Evolutionary conservation across 1,140 invertebrate genomes (phyloP), one percentile per base, ranked within the genome.

Genomic region (Sycophila sp.): DNA sequence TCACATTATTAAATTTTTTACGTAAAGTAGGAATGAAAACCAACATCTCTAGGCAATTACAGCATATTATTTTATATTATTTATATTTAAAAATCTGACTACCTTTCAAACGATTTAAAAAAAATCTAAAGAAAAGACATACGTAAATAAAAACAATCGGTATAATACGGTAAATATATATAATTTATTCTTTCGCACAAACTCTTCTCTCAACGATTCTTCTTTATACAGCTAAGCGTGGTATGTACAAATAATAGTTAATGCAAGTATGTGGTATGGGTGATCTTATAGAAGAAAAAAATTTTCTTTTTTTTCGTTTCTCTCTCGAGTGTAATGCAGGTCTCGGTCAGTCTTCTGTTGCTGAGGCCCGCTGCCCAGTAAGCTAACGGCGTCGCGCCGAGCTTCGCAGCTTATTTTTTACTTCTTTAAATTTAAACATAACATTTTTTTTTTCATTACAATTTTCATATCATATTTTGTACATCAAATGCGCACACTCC

Each of bases 341-440:
- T 85, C 81, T 85, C 81, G 79, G 77, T 85, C 83, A 85, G 83
- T 85, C 83, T 84, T 86, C 76, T 77, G 73, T 82, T 83, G 80
- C 80, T 73, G 81, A 84, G 80, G 77, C 81, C 78, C 75, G 60
- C 73, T 75, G 45, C 73, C 65, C 71, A 77, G 60, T 78, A 64
- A 38, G 30, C 17, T 1, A 4, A 8, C 51, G 28, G 49, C 49
- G 17, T 63, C 49, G 24, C 17, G 19, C 49, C 59, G 17, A 70
- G 17, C 58, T 42, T 69, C 34, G 67, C 67, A 62, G 66, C 47
- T 26, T 38, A 30, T 55, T 38, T 8, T 34, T 34, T 34, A 4
- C 24, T 63, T 42, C 2, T 45, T 17, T 11, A 32, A 11, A 19
- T 38, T 28, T 30, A 8, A 3, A 19, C 40, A 42, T 30, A 38